Conservation (phyloP, 2,888 invertebrate species). For the Apeira syringaria region DNA sequence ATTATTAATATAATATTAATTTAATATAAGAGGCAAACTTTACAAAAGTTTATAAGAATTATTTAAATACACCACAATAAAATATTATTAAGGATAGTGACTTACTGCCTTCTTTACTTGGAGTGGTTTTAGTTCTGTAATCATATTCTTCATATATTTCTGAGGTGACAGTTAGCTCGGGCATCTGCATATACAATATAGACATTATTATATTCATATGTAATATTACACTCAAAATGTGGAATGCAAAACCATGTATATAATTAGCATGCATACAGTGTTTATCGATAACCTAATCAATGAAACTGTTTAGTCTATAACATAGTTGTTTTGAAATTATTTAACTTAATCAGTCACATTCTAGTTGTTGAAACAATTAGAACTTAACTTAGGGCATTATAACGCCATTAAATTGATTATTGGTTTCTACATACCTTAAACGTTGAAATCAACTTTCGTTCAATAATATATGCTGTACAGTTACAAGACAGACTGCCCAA, state of each 20-base stretch:
- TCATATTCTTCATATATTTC: conserved; percentile 89
- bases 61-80: too few relatives aligned
- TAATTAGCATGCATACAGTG: conserved; percentile 26
- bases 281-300: conserved; percentile 21
- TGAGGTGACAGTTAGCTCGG: conserved; percentile 86
- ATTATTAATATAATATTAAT: too few relatives aligned
- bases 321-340: background rate
- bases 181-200: conserved; percentile 74
- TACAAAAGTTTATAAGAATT: too few relatives aligned
- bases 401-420: background rate
- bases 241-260: background rate
- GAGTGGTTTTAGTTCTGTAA: conserved; percentile 77
- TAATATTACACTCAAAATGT: conserved; percentile 22
- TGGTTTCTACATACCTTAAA: conserved; percentile 31
- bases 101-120: conserved; percentile 77
- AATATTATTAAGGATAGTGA: too few relatives aligned
- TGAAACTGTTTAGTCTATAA: conserved; percentile 8
- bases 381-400: background rate
- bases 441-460: conserved; percentile 8
- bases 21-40: too few relatives aligned
- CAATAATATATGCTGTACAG: conserved; percentile 7
- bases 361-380: conserved; percentile 13
- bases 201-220: conserved; percentile 26
- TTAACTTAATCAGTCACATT: conserved; percentile 9
- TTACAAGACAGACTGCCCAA: conserved; percentile 21